phyloP scores from a whole-genome alignment of 2,113 vertebrate genomes.

The Siniperca knerii region DNA sequence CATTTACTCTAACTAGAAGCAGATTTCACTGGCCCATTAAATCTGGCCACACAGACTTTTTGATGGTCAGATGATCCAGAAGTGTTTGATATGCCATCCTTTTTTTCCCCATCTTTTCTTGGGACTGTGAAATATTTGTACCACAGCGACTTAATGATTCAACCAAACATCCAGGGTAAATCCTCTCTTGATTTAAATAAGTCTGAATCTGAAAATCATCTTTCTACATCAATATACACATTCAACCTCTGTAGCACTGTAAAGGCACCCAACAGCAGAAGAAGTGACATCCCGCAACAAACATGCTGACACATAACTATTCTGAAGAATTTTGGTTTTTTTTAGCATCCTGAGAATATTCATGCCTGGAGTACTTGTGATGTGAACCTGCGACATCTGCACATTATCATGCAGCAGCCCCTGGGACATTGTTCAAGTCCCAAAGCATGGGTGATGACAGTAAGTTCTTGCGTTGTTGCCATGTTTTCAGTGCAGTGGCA shows the following conservation, averaged over 20 bases:
- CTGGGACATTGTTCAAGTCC: conserved; percentile 7
- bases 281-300: neutral
- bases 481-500: conserved; percentile 2
- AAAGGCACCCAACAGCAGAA: neutral
- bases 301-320: conserved; percentile 13
- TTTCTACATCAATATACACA: neutral
- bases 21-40: conserved; percentile 16
- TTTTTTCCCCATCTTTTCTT: neutral
- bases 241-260: neutral
- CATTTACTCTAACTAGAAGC: conserved; percentile 4
- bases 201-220: too few species aligned
- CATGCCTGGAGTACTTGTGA: conserved; percentile 11
- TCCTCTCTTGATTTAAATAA: neutral
- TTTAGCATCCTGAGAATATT: conserved; percentile 23
- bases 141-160: neutral
- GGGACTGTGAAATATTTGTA: neutral
- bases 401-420: conserved; percentile 31
- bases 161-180: neutral
- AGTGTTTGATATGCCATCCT: neutral
- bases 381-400: conserved; percentile 45
- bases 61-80: neutral
- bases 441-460: conserved; percentile 20
- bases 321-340: neutral
- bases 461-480: conserved; percentile 20
- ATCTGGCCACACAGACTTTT: neutral